Evolutionary conservation across 1,140 invertebrate genomes (phyloP).

Genomic region (Tigriopus japonicus): DNA sequence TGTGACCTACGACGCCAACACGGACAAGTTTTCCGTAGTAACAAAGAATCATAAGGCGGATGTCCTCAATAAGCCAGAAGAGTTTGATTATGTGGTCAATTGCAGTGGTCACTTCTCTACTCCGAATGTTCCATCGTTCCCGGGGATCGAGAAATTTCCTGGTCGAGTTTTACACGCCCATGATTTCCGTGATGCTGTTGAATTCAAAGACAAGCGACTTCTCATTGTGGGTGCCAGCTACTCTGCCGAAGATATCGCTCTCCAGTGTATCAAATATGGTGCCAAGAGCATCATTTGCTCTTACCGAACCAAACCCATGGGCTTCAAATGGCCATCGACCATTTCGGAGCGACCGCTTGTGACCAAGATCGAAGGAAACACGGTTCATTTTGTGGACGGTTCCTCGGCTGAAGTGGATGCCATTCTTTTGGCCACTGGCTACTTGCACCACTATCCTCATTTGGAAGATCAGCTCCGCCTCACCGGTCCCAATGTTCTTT

Average conservation of each 20-base stretch:
- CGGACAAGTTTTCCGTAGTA: neutral
- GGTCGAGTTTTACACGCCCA: conserved; percentile 16
- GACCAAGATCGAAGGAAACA: conserved; percentile 22
- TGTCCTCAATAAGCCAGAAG: neutral
- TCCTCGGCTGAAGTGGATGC: conserved; percentile 22
- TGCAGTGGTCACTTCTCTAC: conserved; percentile 13
- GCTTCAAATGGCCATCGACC: conserved; percentile 14
- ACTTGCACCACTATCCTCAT: conserved; percentile 25
- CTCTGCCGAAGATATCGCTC: conserved; percentile 17
- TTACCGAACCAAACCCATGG: conserved; percentile 15
- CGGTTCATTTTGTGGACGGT: conserved; percentile 23
- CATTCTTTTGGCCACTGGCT: conserved; percentile 26
- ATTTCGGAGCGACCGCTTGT: conserved; percentile 13
- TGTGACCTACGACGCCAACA: neutral
- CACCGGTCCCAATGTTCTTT: conserved; percentile 8
- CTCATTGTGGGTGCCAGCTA: conserved; percentile 15
- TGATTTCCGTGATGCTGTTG: conserved; percentile 14
- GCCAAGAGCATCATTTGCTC: conserved; percentile 12
- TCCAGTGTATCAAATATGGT: conserved; percentile 15
- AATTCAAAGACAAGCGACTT: conserved; percentile 14
- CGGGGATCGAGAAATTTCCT: conserved; percentile 14
- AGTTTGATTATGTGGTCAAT: conserved; percentile 13
- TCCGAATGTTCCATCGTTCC: conserved; percentile 13
- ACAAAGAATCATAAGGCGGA: neutral
- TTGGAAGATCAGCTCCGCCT: conserved; percentile 18